Base-by-base conservation (phyloP, 2,888 invertebrate genomes). In the Syrphus vitripennis region DNA sequence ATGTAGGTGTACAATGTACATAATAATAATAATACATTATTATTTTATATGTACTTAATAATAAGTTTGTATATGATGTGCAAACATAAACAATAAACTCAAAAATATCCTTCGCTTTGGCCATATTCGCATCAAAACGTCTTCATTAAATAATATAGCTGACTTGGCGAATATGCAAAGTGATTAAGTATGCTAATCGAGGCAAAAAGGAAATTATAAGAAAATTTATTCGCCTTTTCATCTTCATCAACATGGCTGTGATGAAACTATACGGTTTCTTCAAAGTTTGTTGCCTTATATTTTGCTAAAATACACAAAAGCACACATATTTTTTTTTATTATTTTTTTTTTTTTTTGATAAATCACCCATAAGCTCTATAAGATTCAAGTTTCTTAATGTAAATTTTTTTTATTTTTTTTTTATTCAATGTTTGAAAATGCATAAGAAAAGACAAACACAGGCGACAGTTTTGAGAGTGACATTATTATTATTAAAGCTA, bases 131-230 rank as follows among this genome's bases (percentile, higher is more conserved):
- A 77, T 72, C 71, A 81, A 70, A 65, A 78, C 21, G 71, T 71
- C 75, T 80, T 76, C 72, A 84, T 81, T 76, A 77, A 76, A 81
- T n/a, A n/a, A n/a, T 55, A 76, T 61, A 24, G 42, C 77, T 72
- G 74, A 78, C 72, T 74, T 69, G 42, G 69, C 70, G 74, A 70
- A 74, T 78, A 74, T 50, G 53, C 45, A 65, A 86, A 55, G 77
- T 78, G 77, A 69, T 74, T 78, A 78, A 82, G 26, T 77, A 82
- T 86, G 77, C 82, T 81, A 86, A 77, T 82, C 82, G 63, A 78
- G 77, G 77, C 69, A 26, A 86, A 70, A 70, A 70, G 74, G 57
- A 78, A 86, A 81, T 82, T 82, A 77, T 84, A 55, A 77, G 82
- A 77, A 78, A 77, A 65, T 86, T 63, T 82, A 77, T 82, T 86